These are phyloP conservation scores for Agriopis leucophaearia DNA, from an alignment of 2,888 invertebrate species.

Conservation along the genomic window DNA sequence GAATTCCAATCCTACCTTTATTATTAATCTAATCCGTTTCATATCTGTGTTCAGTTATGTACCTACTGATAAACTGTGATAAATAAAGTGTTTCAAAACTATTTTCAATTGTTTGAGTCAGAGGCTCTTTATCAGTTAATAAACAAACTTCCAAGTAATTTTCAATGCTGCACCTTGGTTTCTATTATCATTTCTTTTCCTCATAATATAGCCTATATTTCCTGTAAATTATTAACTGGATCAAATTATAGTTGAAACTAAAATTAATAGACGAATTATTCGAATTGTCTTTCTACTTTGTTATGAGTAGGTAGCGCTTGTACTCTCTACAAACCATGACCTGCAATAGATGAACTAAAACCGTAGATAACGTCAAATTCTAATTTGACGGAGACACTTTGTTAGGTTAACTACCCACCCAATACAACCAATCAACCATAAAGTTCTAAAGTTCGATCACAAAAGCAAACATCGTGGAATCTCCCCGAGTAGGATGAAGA, in stretches of 20 bases:
- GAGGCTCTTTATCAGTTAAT: slow-evolving; percentile 19
- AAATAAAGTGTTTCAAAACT: slow-evolving; percentile 33
- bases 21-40: slow-evolving; percentile 33
- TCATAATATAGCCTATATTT: not conserved
- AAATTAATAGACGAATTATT: too few relatives aligned
- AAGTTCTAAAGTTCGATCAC: not conserved
- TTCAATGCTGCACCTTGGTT: slow-evolving; percentile 11
- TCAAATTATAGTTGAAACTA: too few relatives aligned
- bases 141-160: slow-evolving; percentile 27
- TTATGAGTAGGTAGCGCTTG: too few relatives aligned
- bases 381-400: not conserved
- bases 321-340: too few relatives aligned
- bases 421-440: not conserved
- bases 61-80: slow-evolving; percentile 34
- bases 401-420: not conserved
- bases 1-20: slow-evolving; percentile 12
- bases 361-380: too few relatives aligned
- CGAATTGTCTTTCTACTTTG: too few relatives aligned
- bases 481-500: slow-evolving; percentile 34
- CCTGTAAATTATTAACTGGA: too few relatives aligned
- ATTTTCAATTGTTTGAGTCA: slow-evolving; percentile 29
- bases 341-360: too few relatives aligned
- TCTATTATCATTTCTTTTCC: slow-evolving; percentile 4
- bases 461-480: not conserved
- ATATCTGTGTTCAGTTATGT: slow-evolving; percentile 27